A percentile compares a stretch with the other conserved stretches of the same genome.
Evolutionary conservation across 2,797 vertebrate species (phyloP).

Genomic region (Eutrigla gurnardus): DNA sequence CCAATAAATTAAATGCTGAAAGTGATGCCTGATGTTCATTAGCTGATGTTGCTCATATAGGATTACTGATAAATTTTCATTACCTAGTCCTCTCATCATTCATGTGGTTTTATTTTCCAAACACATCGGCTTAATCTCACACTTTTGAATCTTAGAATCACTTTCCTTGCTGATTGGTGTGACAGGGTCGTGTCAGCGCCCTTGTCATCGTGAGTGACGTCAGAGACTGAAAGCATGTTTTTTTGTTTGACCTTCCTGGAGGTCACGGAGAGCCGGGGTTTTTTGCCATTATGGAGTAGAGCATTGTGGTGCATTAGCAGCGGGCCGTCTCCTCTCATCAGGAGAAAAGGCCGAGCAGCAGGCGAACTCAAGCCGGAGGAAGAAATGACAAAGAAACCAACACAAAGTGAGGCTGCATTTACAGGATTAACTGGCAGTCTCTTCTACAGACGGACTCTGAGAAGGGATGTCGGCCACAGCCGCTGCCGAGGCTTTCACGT

Average conservation of each 20-base stretch:
- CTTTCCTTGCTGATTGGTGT: constrained; percentile 3
- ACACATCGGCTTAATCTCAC: too few relatives aligned
- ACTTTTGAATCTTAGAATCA: constrained; percentile 1
- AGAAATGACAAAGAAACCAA: constrained; percentile 46
- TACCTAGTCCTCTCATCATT: background rate
- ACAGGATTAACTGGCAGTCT: constrained; percentile 58
- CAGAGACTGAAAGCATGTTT: background rate
- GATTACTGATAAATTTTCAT: constrained; percentile 6
- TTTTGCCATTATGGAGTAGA: constrained; percentile 41
- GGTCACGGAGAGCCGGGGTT: constrained; percentile 15
- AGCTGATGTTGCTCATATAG: background rate
- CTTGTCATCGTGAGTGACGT: background rate
- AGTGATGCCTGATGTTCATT: constrained; percentile 1
- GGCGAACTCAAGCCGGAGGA: constrained; percentile 1
- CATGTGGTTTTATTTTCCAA: constrained; percentile 1
- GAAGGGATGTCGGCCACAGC: background rate
- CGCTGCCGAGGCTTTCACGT: constrained; percentile 14
- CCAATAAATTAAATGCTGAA: background rate
- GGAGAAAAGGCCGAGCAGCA: constrained; percentile 34
- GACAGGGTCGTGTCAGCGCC: constrained; percentile 6
- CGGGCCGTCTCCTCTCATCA: constrained; percentile 48
- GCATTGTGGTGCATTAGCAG: constrained; percentile 54
- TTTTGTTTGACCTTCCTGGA: constrained; percentile 19
- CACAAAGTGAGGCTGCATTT: constrained; percentile 54
- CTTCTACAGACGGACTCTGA: constrained; percentile 3